Percentiles rank a stretch among this genome's conserved stretches.
Evolutionary conservation across 2,888 invertebrate species (phyloP).

Genomic region (Beris morrisii): DNA sequence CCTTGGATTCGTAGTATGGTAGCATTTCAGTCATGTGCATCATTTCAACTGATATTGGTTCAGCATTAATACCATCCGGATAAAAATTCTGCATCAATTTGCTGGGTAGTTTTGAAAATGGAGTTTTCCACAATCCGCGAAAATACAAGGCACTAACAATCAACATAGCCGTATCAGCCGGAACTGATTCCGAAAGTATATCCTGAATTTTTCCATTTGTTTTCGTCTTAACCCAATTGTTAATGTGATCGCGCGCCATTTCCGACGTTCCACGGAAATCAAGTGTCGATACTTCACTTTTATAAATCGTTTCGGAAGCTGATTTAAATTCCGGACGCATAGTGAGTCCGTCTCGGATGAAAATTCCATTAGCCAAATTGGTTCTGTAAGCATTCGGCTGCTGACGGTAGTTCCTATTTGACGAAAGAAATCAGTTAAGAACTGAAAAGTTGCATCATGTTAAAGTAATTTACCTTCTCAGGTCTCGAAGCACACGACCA

Average conservation of each 20-base stretch:
- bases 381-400: slow-evolving; percentile 19
- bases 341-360: slow-evolving; percentile 59
- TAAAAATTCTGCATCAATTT: slow-evolving; percentile 62
- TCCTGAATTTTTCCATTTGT: slow-evolving; percentile 63
- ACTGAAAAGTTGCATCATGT: not conserved
- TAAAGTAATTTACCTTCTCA: slow-evolving; percentile 4
- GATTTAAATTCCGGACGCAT: slow-evolving; percentile 57
- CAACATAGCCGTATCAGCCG: slow-evolving; percentile 61
- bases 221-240: slow-evolving; percentile 62
- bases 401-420: slow-evolving; percentile 36
- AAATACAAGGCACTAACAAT: slow-evolving; percentile 69
- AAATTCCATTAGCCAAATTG: slow-evolving; percentile 58
- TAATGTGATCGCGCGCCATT: slow-evolving; percentile 58
- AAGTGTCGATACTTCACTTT: slow-evolving; percentile 58
- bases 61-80: slow-evolving; percentile 55
- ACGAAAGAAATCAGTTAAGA: not conserved
- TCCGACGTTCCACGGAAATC: slow-evolving; percentile 57
- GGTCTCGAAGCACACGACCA: not conserved
- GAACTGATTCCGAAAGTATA: slow-evolving; percentile 59
- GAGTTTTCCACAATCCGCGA: slow-evolving; percentile 62
- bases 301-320: slow-evolving; percentile 56
- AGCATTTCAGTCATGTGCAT: slow-evolving; percentile 66
- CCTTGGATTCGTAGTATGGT: slow-evolving; percentile 57
- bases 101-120: slow-evolving; percentile 61
- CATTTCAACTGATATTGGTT: slow-evolving; percentile 56